Evolutionary conservation across 2,888 invertebrate species (phyloP), one percentile per base, ranked within the genome.

Genomic region (Cephalotes varians): DNA sequence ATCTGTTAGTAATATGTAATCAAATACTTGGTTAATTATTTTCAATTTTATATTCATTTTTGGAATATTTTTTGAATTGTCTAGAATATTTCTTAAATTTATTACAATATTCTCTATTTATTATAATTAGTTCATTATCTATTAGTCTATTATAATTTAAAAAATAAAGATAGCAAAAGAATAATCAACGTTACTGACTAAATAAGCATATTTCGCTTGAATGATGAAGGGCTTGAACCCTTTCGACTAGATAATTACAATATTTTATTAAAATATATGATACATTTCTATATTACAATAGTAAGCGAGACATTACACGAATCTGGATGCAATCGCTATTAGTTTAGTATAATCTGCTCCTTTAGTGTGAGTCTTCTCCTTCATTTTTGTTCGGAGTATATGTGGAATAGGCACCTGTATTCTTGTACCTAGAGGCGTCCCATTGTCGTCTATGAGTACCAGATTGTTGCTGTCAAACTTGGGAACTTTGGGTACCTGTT

Each of bases 361-460:
- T 94, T 98, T 98, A 0, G 96, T 95, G 83, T 96, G 96, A 0
- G 98, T 98, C 92, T 97, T 97, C 90, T 97, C 96, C 94, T 98
- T 98, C 49, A 98, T 95, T 85, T 98, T 97, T 12, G 97, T 98
- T 77, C 99, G 95, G 69, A 99, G 95, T 84, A 98, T 96, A 3
- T 98, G 98, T 0, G 99, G 99, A 85, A 99, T 97, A 0, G 99
- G 99, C 1, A 98, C 98, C 91, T 98, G 97, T 90, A 99, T 98
- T 90, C 99, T 96, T 1, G 98, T 99, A 25, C 99, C 99, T 4
- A 99, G 95, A 0, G 99, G 99, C 18, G 98, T 97, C 25, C 99
- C 99, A 92, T 96, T 98, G 92, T 99, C 99, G 92, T 99, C 99
- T 58, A 99, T 97, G 0, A 99, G 95, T 0, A 99, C 99, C 77